Evolutionary conservation across 2,113 vertebrate species (phyloP), one percentile per base, ranked within the genome.

Genomic region (Ophthalmolycus amberensis): DNA sequence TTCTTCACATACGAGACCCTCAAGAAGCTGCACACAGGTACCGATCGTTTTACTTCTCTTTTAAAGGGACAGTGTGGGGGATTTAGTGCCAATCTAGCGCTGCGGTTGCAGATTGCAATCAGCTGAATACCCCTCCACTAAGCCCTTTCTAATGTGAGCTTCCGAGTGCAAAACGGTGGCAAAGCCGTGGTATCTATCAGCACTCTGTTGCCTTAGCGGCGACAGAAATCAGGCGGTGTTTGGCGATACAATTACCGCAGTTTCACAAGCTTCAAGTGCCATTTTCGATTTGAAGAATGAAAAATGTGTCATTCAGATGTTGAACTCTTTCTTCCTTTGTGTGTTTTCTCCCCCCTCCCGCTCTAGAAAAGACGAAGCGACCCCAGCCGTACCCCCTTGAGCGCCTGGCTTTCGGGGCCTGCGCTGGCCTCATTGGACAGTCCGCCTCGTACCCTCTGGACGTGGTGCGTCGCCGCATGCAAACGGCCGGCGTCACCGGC

Each of bases 1-100:
- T 99, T 99, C 94, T 99, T 97, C 89, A 99, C 97, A 18, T 99
- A 98, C 0, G 98, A 99, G 93, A 97, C 97, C 0, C 92, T 99
- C 12, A 99, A 99, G 92, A 98, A 97, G 73, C 75, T 97, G 0
- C 98, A 99, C 2, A 90, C 96, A 94, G 98, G 98, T 99, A 93
- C 85, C 58, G 7, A 25, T 1, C 0, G 3, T 0, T 16, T 8
- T 20, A 9, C 20, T 0, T 34, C 29, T 69, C 32, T 0, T 1
- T 70, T 63, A 20, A 56, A 25, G 54, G n/a, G 54, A 25, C 52
- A 11, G 52, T 22, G 18, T 52, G 50, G 6, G 8, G 20, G 50
- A 52, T 52, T 52, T 52, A 22, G 50, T 52, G 20, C 8, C 20
- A 18, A 48, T 46, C 48, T 52, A 42, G 40, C 3, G 9, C 0